These are phyloP conservation scores for Nephrotoma flavescens DNA, from an alignment of 2,888 invertebrate species.

Conservation along the genomic window DNA sequence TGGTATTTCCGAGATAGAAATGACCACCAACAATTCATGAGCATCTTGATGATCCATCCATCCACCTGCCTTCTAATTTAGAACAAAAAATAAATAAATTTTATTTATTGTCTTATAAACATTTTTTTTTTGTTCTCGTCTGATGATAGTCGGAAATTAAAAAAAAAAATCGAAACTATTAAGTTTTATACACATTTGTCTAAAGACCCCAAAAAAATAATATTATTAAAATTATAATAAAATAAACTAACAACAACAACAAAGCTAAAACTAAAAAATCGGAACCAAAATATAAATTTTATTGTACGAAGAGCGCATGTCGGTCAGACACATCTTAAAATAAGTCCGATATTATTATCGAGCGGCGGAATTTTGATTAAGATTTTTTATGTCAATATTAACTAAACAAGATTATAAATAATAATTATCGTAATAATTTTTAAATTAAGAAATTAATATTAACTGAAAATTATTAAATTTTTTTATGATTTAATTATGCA, in stretches of 20 bases:
- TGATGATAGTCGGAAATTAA: background rate
- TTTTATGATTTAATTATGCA: background rate
- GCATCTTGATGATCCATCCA: background rate
- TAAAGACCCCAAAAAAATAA: background rate
- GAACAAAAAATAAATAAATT: background rate
- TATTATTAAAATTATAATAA: background rate
- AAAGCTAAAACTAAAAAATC: background rate
- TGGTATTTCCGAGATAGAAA: background rate
- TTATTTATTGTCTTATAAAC: background rate
- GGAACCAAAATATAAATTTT: background rate
- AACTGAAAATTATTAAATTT: background rate
- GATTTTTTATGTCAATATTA: background rate
- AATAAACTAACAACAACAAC: background rate
- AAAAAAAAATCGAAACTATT: background rate
- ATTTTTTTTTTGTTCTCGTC: background rate
- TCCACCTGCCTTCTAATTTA: background rate
- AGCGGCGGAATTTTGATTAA: background rate
- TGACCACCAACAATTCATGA: background rate
- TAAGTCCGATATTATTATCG: background rate
- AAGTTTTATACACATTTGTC: background rate
- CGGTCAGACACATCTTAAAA: background rate
- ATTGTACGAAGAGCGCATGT: background rate
- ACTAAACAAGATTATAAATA: background rate
- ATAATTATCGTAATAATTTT: background rate
- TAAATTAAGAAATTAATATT: background rate